Base-by-base conservation (phyloP, 2,888 invertebrate genomes). In the Sinelater perroti region DNA sequence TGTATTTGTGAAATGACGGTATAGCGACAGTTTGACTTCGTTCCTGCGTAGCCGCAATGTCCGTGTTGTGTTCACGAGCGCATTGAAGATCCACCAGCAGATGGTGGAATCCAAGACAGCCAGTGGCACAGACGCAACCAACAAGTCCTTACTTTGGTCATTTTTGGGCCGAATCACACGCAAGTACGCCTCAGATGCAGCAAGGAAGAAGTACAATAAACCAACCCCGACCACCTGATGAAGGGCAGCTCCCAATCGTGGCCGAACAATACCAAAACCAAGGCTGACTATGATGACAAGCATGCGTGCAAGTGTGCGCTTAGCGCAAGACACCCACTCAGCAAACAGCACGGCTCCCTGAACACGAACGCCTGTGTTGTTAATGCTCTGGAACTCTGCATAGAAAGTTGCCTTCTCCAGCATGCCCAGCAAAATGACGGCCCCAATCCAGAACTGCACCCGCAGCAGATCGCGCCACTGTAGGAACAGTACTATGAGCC, bases 361-460 rank as follows among this genome's bases (percentile, higher is more conserved):
- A 0, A 87, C 85, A 54, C 85, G 79, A 61, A 79, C 67, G 18
- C 88, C 93, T 1, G 85, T 86, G 13, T 82, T 83, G 73, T 91
- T 90, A 46, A 92, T 83, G 45, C 85, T 87, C 67, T 89, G 86
- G 78, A 92, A 96, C 68, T 96, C 94, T 0, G 90, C 93, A 72
- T 94, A 93, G 77, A 93, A 97, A 0, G 93, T 90, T 2, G 96
- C 94, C 74, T 89, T 91, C 77, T 92, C 92, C 21, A 91, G 72
- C 90, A 91, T 90, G 33, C 95, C 93, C 1, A 95, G 79, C 7
- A 95, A 78, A 52, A 95, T 93, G 7, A 95, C 94, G 18, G 87
- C 94, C 3, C 95, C 95, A 72, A 97, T 95, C 95, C 96, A 97
- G 79, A 95, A 96, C 81, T 97, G 97, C 33, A 97, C 91, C 21